Evolutionary conservation across 2,113 vertebrate species (phyloP).

Genomic region (Tricholaema leucomelas): DNA sequence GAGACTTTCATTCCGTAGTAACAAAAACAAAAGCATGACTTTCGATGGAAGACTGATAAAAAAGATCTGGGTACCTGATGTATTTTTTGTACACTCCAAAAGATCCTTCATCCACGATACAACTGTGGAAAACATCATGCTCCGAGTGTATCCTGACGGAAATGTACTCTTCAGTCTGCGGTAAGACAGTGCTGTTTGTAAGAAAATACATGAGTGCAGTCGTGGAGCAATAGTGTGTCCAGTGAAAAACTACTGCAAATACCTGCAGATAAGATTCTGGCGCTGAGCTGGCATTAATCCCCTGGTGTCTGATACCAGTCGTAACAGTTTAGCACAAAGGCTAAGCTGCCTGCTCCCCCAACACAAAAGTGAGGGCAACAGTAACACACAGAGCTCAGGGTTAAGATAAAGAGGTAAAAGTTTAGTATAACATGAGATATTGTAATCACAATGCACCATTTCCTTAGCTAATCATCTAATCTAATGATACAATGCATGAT

Average conservation of each 20-base stretch:
- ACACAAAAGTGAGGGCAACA: no score
- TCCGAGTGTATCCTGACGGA: constrained; percentile 86
- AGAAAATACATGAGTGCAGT: neutral
- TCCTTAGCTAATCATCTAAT: no score
- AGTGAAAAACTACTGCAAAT: neutral
- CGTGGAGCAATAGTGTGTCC: neutral
- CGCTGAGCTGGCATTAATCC: neutral
- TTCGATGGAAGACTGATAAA: constrained; percentile 89
- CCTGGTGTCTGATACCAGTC: neutral
- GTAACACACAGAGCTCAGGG: no score
- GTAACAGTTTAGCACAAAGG: no score
- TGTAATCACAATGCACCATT: no score
- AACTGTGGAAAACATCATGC: constrained; percentile 91
- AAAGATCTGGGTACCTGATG: constrained; percentile 94
- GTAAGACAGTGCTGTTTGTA: constrained; percentile 49
- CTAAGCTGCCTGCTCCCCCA: no score
- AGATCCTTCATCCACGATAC: constrained; percentile 93
- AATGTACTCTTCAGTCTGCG: constrained; percentile 91
- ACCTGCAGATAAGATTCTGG: neutral
- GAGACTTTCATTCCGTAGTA: constrained; percentile 87
- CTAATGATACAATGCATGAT: no score
- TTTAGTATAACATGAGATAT: no score
- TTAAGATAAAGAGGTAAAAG: no score
- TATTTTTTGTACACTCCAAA: constrained; percentile 94
- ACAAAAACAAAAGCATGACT: constrained; percentile 89